A percentile compares a stretch with the other conserved stretches of the same genome.
Conservation (phyloP, 2,888 invertebrate genomes). For the Xestia sexstrigata region DNA sequence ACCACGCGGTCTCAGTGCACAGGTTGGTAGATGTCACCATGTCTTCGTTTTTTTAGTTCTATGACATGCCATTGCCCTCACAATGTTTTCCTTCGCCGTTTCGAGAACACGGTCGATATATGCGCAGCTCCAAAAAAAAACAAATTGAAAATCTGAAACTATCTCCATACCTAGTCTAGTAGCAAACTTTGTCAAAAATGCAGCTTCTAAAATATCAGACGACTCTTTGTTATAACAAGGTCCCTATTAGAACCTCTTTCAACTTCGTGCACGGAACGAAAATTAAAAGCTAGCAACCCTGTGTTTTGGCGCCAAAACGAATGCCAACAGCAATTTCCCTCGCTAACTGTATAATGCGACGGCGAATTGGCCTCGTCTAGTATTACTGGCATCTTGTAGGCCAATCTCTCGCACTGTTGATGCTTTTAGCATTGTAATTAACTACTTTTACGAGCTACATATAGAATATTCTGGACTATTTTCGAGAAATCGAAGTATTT, state of each 20-base stretch:
- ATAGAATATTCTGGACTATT: constrained; percentile 1
- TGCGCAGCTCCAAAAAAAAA: background rate
- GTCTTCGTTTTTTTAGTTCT: background rate
- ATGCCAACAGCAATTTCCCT: constrained; percentile 72
- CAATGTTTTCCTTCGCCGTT: background rate
- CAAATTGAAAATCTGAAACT: background rate
- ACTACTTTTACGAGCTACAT: constrained; percentile 34
- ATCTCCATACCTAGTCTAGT: background rate
- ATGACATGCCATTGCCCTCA: background rate
- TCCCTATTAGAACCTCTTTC: constrained; percentile 15
- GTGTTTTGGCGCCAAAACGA: constrained; percentile 75
- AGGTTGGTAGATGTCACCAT: background rate
- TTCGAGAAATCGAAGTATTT: constrained; percentile 10
- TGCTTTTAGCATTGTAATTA: constrained; percentile 58
- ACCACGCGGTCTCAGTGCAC: background rate
- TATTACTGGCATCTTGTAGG: constrained; percentile 52
- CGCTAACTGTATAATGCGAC: constrained; percentile 72
- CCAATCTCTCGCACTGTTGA: constrained; percentile 44
- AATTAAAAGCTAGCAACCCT: constrained; percentile 55
- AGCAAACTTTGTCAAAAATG: background rate
- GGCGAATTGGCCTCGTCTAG: constrained; percentile 61
- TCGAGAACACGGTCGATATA: background rate
- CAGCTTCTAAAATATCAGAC: background rate
- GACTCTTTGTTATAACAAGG: background rate
- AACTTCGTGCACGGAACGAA: constrained; percentile 24